phyloP scores from a whole-genome alignment of 2,888 invertebrate genomes.

The Nemurella pictetii region DNA sequence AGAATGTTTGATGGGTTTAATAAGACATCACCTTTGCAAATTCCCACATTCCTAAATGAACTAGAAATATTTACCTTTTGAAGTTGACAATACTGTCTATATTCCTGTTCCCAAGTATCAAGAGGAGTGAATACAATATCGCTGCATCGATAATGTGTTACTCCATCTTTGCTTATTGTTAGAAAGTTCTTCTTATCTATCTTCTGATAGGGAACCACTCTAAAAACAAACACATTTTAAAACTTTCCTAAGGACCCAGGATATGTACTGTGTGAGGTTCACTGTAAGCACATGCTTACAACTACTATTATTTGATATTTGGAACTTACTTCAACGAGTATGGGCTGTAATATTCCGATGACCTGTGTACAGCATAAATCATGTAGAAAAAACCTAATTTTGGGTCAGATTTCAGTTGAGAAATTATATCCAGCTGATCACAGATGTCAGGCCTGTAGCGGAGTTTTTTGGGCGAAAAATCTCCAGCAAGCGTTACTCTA shows the following conservation, averaged over 20 bases:
- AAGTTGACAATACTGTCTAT: constrained; percentile 76
- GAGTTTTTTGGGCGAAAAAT: background rate
- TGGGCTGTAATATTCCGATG: constrained; percentile 73
- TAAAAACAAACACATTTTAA: constrained; percentile 48
- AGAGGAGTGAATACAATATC: constrained; percentile 80
- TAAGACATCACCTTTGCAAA: background rate
- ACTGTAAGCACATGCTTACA: background rate
- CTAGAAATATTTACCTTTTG: constrained; percentile 67
- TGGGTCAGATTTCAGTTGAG: constrained; percentile 59
- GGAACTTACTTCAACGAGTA: constrained; percentile 70
- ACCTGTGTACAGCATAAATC: constrained; percentile 70
- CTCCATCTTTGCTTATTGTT: constrained; percentile 81
- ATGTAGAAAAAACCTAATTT: constrained; percentile 75
- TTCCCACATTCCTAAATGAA: background rate
- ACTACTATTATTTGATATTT: background rate
- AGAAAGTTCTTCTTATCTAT: constrained; percentile 72
- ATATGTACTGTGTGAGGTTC: too few relatives aligned
- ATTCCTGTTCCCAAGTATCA: constrained; percentile 80
- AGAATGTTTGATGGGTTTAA: background rate
- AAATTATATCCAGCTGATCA: constrained; percentile 55
- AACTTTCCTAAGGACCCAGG: background rate
- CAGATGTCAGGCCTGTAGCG: constrained; percentile 46
- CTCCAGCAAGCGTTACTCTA: background rate
- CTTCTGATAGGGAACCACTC: constrained; percentile 72
- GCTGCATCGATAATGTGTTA: constrained; percentile 71